These are phyloP conservation scores for Drepanosiphum platanoidis DNA, from an alignment of 2,888 invertebrate genomes.

Conservation along the genomic window DNA sequence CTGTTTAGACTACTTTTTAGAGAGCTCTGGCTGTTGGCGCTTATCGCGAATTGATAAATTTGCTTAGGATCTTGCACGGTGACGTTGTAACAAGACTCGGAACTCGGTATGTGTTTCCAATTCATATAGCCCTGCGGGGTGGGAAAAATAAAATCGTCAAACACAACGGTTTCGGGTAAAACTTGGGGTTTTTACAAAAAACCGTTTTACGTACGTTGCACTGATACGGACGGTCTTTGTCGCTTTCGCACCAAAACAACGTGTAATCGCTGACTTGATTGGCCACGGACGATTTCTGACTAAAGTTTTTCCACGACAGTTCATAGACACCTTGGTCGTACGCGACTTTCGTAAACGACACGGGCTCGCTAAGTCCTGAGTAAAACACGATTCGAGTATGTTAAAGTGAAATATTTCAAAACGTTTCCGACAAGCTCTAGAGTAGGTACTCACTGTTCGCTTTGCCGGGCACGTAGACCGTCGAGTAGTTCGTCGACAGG, in stretches of 20 bases:
- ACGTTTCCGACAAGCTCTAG: neutral
- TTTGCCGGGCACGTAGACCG: conserved; percentile 73
- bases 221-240: conserved; percentile 71
- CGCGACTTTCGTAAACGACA: conserved; percentile 77
- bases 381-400: neutral
- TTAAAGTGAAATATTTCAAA: conserved; percentile 63
- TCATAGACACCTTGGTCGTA: conserved; percentile 76
- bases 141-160: too few relatives aligned
- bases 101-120: conserved; percentile 71
- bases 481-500: conserved; percentile 71
- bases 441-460: conserved; percentile 69
- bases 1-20: neutral
- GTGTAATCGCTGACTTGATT: conserved; percentile 73
- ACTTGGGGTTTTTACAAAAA: neutral
- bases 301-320: conserved; percentile 78
- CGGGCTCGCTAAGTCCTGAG: conserved; percentile 69
- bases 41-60: conserved; percentile 82
- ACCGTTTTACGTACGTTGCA: conserved; percentile 68
- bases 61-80: conserved; percentile 72
- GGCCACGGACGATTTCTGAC: conserved; percentile 48
- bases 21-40: conserved; percentile 76
- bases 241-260: conserved; percentile 80
- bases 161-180: neutral
- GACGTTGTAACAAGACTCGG: conserved; percentile 71
- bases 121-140: conserved; percentile 74